Percentiles rank a stretch among this genome's conserved stretches.
These are phyloP conservation scores for Drosophila pallidifrons DNA, from an alignment of 1,140 invertebrate genomes.

Conservation along the genomic window DNA sequence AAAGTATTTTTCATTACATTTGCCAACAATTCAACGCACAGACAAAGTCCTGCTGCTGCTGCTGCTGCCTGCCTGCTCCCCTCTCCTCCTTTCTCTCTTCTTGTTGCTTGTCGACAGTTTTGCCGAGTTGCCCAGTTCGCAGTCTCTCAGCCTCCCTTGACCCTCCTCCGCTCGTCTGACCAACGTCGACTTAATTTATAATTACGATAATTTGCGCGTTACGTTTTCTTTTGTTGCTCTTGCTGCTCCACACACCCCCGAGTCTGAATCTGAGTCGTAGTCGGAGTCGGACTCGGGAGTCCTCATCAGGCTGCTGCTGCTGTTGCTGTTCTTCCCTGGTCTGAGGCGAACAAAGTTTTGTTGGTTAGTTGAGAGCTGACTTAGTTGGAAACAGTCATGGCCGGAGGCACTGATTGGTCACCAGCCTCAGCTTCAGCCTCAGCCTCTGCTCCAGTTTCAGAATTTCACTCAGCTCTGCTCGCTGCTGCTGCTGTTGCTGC, in stretches of 20 bases:
- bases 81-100: neutral
- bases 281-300: neutral
- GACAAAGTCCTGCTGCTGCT: neutral
- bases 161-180: slow-evolving; percentile 36
- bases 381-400: slow-evolving; percentile 32
- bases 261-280: neutral
- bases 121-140: slow-evolving; percentile 16
- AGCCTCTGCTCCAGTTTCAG: neutral
- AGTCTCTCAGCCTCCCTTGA: slow-evolving; percentile 12
- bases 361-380: slow-evolving; percentile 64
- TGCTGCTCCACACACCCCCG: neutral
- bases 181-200: slow-evolving; percentile 82
- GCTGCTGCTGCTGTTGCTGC: neutral
- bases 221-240: slow-evolving; percentile 80
- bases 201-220: slow-evolving; percentile 83
- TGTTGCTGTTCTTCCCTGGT: too few relatives aligned
- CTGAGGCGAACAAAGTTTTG: slow-evolving; percentile 60
- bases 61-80: neutral
- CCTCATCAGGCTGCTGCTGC: neutral
- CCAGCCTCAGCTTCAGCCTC: neutral
- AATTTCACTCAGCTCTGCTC: neutral
- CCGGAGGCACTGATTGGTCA: slow-evolving; percentile 60
- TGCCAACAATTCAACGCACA: slow-evolving; percentile 50
- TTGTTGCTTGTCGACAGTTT: neutral
- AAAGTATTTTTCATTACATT: slow-evolving; percentile 81